These are phyloP conservation scores for Thalassophryne amazonica DNA, from an alignment of 2,797 vertebrate genomes.

Conservation along the genomic window DNA sequence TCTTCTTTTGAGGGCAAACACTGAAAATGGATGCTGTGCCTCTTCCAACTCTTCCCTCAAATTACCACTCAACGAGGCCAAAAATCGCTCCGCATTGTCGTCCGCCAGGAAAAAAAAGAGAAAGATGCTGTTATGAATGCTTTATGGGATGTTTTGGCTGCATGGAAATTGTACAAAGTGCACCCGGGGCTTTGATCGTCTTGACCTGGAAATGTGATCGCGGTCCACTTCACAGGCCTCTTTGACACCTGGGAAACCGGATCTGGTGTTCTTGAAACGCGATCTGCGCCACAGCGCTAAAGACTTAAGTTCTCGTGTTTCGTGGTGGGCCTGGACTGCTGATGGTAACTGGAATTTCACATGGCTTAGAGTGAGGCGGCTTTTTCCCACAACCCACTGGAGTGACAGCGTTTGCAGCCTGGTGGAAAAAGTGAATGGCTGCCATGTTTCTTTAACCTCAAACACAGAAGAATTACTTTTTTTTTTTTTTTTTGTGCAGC, in stretches of 20 bases:
- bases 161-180: constrained; percentile 66
- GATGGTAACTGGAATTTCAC: constrained; percentile 69
- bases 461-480: constrained; percentile 10
- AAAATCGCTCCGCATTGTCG: constrained; percentile 54
- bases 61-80: constrained; percentile 67
- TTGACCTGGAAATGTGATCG: constrained; percentile 73
- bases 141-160: constrained; percentile 75
- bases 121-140: constrained; percentile 52
- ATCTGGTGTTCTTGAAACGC: constrained; percentile 60
- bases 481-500: background rate
- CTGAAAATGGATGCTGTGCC: constrained; percentile 60
- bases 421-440: constrained; percentile 51
- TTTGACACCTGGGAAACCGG: constrained; percentile 72
- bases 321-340: constrained; percentile 42
- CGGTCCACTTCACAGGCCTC: constrained; percentile 63
- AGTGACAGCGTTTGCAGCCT: constrained; percentile 51
- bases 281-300: constrained; percentile 61
- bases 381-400: constrained; percentile 45
- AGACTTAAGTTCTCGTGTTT: constrained; percentile 70
- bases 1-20: constrained; percentile 65
- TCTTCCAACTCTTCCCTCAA: constrained; percentile 67
- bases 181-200: constrained; percentile 69
- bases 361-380: constrained; percentile 42
- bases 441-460: constrained; percentile 21
- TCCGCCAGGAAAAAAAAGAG: constrained; percentile 74